phyloP scores from a whole-genome alignment of 2,888 invertebrate species.

The Anodontia alba region DNA sequence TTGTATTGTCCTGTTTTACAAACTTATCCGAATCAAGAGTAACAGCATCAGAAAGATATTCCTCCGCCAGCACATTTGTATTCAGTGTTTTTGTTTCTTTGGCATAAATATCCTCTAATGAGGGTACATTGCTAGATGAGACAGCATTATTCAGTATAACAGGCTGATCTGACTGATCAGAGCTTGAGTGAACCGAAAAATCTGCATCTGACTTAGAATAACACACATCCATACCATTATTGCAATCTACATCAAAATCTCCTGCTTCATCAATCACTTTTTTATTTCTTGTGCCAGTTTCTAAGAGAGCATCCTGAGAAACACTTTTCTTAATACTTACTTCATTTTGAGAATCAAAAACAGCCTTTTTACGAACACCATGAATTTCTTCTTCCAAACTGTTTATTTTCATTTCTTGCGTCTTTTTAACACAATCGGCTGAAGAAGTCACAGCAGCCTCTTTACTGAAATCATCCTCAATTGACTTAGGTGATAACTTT shows the following conservation, averaged over 20 bases:
- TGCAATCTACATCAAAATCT: not conserved
- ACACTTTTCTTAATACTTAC: not conserved
- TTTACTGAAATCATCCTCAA: not conserved
- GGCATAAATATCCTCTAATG: conserved; percentile 86
- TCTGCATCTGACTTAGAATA: not conserved
- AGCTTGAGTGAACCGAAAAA: not conserved
- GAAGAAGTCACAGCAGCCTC: not conserved
- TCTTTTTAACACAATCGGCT: not conserved
- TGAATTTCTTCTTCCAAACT: conserved; percentile 66
- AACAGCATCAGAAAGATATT: conserved; percentile 85
- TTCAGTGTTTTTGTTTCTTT: conserved; percentile 88
- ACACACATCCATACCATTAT: not conserved
- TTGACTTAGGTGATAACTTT: conserved; percentile 8
- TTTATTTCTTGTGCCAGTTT: not conserved
- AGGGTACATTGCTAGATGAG: conserved; percentile 54
- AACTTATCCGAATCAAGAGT: conserved; percentile 88
- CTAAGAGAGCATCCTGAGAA: not conserved
- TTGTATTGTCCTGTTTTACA: conserved; percentile 85
- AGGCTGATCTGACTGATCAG: conserved; percentile 18
- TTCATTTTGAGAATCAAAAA: not conserved
- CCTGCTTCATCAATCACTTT: not conserved
- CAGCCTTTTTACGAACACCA: not conserved
- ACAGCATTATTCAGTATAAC: conserved; percentile 61
- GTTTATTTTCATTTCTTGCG: conserved; percentile 85
- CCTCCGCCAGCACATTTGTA: conserved; percentile 86